Base-by-base conservation (phyloP, 2,113 vertebrate species). In the Ochotona curzoniae region DNA sequence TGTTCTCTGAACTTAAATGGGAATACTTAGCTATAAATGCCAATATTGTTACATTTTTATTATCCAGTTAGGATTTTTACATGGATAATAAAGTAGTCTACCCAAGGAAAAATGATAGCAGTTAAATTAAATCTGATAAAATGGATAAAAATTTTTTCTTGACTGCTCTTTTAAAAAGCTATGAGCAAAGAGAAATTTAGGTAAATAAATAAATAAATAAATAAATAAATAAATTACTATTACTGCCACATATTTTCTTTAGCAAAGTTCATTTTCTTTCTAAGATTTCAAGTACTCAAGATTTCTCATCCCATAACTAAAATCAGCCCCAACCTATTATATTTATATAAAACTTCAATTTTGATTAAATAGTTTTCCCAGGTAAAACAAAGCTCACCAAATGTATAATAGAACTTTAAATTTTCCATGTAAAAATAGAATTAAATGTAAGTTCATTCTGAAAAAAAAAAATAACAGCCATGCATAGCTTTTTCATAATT, bases 121-220 rank as follows among this genome's bases (percentile, higher is more conserved):
- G 25, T 87, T 95, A 95, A 88, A 96, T 47, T 91, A 83, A 96
- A 94, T 86, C 67, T 60, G 21, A 73, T 44, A 70, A 93, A 86
- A 86, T 49, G 49, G 28, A 85, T 44, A 44, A 44, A 44, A 44
- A 44, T 44, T 44, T 44, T 49, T 30, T 92, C 66, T 70, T 51
- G 83, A 64, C 32, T 87, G n/a, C 6, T 86, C 57, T 94, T 82
- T 76, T 73, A 94, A 94, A 57, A 13, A 71, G 78, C 1, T 84
- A 20, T 8, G 71, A 86, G 28, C 3, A 90, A 83, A 87, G 35
- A 92, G 6, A 85, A 14, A 1, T 8, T 64, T 89, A 88, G 66
- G 32, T 93, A 92, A 89, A 47, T 71, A 21, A 88, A 32, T 88
- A 38, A 73, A 74, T 89, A n/a, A n/a, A n/a, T 44, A 44, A 44